Evolutionary conservation across 2,797 vertebrate genomes (phyloP), one percentile per base, ranked within the genome.

Genomic region (Pyrocephalus nanus): DNA sequence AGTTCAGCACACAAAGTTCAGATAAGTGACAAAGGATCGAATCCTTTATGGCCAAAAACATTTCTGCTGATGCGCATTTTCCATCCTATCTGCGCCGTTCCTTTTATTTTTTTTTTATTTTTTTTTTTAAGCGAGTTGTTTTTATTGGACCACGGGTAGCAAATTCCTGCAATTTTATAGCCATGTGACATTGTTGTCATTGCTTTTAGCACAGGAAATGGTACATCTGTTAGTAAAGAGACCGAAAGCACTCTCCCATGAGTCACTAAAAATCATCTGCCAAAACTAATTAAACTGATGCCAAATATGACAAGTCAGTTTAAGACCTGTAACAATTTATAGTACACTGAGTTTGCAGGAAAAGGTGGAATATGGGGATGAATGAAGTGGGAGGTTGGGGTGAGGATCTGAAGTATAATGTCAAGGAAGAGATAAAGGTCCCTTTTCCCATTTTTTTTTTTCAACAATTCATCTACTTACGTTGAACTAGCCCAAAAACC

Each of bases 261-360:
- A 99, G 97, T 99, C 98, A 99, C 95, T 91, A 94, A 96, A 96
- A 96, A 78, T 62, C 55, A 85, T 66, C 83, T 97, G 98, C 98
- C 98, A 99, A 99, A 98, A 98, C 97, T 97, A 99, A 98, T 98
- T 98, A 98, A 97, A 93, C 65, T 86, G 83, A 88, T 93, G 98
- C 98, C 98, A 99, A 98, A 98, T 98, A 97, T 98, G 98, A 98
- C 98, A 97, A 97, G 90, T 93, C 75, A 97, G 97, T 97, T 98
- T 98, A 97, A 98, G 96, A 97, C 97, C 95, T 92, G 96, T 94
- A 98, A 96, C 91, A 97, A 97, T 97, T 97, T 96, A 94, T 84
- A 95, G 94, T 98, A 96, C 60, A 42, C 4, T 32, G 51, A 47
- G 25, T 90, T 92, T 48, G 75, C 7, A 0, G 72, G 81, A 81